Evolutionary conservation across 2,888 invertebrate species (phyloP), one percentile per base, ranked within the genome.

Genomic region (Drosophila prostipennis): DNA sequence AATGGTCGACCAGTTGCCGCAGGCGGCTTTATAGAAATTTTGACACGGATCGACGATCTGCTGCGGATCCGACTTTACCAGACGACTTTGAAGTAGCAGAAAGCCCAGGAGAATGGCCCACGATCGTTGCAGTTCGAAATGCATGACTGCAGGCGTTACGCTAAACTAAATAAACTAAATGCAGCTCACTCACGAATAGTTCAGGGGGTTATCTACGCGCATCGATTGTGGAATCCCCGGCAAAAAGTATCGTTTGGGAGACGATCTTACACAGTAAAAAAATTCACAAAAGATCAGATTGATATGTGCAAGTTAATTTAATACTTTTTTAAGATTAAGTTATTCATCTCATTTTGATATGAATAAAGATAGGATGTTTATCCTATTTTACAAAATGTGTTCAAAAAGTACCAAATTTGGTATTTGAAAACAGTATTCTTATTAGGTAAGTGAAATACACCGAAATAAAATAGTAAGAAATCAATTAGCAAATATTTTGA

Each of bases 1-100:
- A 16, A 36, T 61, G 16, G 5, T 0, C 0, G 53, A 23, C 80
- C 80, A 80, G 6, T 59, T 51, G 1, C 86, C 83, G 36, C 80
- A 80, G 43, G 86, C 80, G 8, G 67, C 45, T 3, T n/a, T 55
- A 26, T 86, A 80, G 45, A 80, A 83, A 10, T 85, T 83, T 0
- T 0, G 6, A 2, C 80, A 80, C 0, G 83, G 52, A 29, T n/a
- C 10, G 40, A 16, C 10, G 40, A 16, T 6, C 6, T 11, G 42
- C 19, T 11, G 42, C 19, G 13, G 19, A 11, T 19, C 19, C 19
- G 19, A 13, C 1, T 14, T 37, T 2, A 3, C 14, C n/a, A 10
- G 29, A n/a, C 4, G 29, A n/a, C 4, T 39, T 3, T 10, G n/a
- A 2, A 16, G 16, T 0, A 8, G 13, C 0, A 26, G 2, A 26